Evolutionary conservation across 2,113 vertebrate genomes (phyloP).

Genomic region (Xenopus tropicalis): DNA sequence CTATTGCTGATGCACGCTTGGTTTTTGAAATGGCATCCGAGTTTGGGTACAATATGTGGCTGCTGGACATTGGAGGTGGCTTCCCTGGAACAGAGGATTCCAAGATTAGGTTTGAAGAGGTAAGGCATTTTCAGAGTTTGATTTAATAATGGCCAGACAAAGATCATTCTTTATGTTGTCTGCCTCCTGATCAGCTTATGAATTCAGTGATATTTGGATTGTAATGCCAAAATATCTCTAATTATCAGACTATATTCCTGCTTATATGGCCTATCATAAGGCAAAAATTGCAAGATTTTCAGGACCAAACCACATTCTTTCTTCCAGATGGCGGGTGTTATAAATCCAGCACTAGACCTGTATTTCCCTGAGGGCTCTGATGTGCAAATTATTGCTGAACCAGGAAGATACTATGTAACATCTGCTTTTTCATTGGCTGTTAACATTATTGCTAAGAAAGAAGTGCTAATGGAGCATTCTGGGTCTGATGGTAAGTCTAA

Average conservation of each 20-base stretch:
- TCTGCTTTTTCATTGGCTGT: slow-evolving; percentile 69
- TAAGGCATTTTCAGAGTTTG: slow-evolving; percentile 22
- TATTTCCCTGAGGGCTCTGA: slow-evolving; percentile 70
- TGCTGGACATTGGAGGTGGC: slow-evolving; percentile 69
- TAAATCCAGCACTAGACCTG: slow-evolving; percentile 67
- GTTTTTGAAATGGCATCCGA: slow-evolving; percentile 67
- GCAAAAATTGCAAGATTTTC: too few relatives aligned
- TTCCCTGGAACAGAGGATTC: slow-evolving; percentile 60
- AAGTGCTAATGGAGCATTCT: slow-evolving; percentile 50
- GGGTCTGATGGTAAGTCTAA: slow-evolving; percentile 53
- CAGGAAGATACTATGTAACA: slow-evolving; percentile 67
- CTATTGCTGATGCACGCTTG: slow-evolving; percentile 62
- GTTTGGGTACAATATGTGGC: slow-evolving; percentile 64
- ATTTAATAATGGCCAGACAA: too few relatives aligned
- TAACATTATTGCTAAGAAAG: slow-evolving; percentile 61
- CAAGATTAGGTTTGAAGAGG: slow-evolving; percentile 65
- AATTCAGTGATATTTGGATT: too few relatives aligned
- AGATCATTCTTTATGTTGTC: too few relatives aligned
- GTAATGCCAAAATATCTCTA: too few relatives aligned
- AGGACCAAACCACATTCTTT: too few relatives aligned
- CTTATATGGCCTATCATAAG: too few relatives aligned
- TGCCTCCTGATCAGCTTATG: too few relatives aligned
- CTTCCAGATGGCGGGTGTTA: slow-evolving; percentile 49
- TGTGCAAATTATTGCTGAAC: slow-evolving; percentile 62
- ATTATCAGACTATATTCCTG: too few relatives aligned